Evolutionary conservation across 2,113 vertebrate genomes (phyloP).

Genomic region (Otolemur garnettii): DNA sequence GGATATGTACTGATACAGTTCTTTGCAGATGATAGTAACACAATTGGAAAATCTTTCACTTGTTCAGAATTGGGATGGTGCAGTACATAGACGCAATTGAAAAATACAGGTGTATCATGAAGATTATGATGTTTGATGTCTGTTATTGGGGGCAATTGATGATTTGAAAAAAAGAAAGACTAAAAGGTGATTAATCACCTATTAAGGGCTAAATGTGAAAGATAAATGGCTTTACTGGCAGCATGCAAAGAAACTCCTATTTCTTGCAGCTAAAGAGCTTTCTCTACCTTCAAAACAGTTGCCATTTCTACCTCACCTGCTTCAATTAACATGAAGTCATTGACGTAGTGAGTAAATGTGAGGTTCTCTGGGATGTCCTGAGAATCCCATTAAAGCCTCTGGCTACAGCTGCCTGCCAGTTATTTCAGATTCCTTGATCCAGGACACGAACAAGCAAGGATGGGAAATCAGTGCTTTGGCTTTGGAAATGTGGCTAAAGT

Average conservation of each 20-base stretch:
- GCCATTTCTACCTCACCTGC: neutral
- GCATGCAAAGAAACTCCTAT: neutral
- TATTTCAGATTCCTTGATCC: neutral
- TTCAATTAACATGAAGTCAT: neutral
- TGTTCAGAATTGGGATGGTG: neutral
- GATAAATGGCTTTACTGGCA: neutral
- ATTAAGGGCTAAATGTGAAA: neutral
- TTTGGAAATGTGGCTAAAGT: neutral
- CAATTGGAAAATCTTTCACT: neutral
- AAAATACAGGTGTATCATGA: neutral
- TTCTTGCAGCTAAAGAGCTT: neutral
- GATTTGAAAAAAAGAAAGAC: constrained; percentile 22
- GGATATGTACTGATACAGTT: neutral
- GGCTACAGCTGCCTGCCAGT: neutral
- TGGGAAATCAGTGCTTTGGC: neutral
- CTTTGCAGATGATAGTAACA: neutral
- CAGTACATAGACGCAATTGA: neutral
- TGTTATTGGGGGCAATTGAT: neutral
- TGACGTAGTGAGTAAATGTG: neutral
- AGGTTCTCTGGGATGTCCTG: neutral
- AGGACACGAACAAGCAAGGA: neutral
- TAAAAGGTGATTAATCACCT: neutral
- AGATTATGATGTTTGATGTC: neutral
- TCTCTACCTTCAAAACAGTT: neutral
- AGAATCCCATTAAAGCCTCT: neutral